Percentiles rank a stretch among this genome's conserved stretches.
Evolutionary conservation across 1,140 invertebrate genomes (phyloP).

Genomic region (Nasonia giraulti): DNA sequence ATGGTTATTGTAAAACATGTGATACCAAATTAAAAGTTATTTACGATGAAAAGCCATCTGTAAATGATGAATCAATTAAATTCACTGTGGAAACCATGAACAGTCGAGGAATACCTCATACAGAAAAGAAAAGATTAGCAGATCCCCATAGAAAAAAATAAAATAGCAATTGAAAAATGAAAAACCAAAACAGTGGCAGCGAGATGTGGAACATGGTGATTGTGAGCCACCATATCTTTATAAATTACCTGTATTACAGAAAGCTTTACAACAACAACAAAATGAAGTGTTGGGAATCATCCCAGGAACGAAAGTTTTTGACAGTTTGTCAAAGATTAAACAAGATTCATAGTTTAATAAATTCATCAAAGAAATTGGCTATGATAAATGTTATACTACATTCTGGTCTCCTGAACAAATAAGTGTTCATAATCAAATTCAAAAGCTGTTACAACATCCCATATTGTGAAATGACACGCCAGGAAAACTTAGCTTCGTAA

Average conservation of each 20-base stretch:
- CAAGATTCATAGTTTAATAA: not conserved
- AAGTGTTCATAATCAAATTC: constrained; percentile 3
- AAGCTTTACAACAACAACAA: not conserved
- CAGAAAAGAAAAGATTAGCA: not conserved
- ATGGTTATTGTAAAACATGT: not conserved
- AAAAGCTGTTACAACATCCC: not conserved
- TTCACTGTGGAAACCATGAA: not conserved
- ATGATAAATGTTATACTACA: constrained; percentile 17
- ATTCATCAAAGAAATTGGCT: constrained; percentile 22
- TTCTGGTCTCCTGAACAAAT: constrained; percentile 32
- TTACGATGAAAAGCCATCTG: not conserved
- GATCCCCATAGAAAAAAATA: not conserved
- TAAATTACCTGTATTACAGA: not conserved
- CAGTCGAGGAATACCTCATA: not conserved
- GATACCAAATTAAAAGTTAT: not conserved
- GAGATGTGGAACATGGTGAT: not conserved
- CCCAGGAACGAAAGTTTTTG: not conserved
- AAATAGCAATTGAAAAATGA: not conserved
- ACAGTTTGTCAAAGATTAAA: not conserved
- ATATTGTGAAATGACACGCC: no score
- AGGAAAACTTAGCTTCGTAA: no score
- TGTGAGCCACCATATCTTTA: not conserved
- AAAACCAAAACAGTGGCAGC: not conserved
- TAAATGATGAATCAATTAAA: not conserved
- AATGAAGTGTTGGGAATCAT: not conserved